Conservation (phyloP, 2,888 invertebrate species). For the Sphecodes monilicornis region DNA sequence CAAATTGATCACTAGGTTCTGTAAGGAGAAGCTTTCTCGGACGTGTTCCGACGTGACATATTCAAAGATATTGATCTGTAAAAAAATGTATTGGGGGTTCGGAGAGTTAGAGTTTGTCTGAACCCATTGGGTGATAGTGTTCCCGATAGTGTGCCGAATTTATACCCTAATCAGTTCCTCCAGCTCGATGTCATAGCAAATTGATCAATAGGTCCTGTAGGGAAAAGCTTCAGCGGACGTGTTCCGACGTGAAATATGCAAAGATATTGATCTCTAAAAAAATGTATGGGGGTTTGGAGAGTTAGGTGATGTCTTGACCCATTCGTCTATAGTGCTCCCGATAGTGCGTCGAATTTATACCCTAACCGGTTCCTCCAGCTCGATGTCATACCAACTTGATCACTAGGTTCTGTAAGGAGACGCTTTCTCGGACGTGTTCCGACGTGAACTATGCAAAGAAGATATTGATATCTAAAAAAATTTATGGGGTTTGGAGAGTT, state of each 20-base stretch:
- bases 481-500: too few relatives aligned
- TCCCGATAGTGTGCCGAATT: too few relatives aligned
- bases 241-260: conserved; percentile 5
- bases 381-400: conserved; percentile 37
- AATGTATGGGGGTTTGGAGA: too few relatives aligned
- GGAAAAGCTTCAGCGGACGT: background rate
- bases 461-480: background rate
- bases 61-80: background rate
- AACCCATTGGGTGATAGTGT: too few relatives aligned
- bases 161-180: too few relatives aligned
- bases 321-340: too few relatives aligned
- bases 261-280: background rate
- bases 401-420: background rate
- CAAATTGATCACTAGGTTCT: conserved; percentile 27
- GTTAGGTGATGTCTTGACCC: too few relatives aligned
- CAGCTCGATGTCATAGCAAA: conserved; percentile 11
- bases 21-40: background rate
- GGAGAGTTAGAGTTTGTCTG: too few relatives aligned
- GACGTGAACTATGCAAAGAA: too few relatives aligned
- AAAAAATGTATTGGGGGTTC: too few relatives aligned
- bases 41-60: background rate
- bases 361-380: background rate
- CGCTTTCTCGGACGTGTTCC: background rate
- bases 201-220: conserved; percentile 17
- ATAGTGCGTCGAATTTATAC: conserved; percentile 35